phyloP scores from a whole-genome alignment of 2,797 vertebrate species.

The Megalops cyprinoides region DNA sequence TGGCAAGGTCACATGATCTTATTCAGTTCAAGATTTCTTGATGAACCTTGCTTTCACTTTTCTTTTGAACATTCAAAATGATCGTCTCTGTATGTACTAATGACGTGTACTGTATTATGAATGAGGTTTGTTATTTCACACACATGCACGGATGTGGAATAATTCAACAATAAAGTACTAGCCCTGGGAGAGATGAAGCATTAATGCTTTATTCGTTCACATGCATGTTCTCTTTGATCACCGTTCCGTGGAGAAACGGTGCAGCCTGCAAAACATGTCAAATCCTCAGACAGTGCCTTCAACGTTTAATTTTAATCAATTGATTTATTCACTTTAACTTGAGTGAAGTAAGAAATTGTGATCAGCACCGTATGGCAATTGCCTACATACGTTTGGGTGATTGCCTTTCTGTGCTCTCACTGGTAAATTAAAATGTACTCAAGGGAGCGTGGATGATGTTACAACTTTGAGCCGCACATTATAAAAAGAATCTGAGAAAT shows the following conservation, averaged over 20 bases:
- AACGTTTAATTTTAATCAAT: neutral
- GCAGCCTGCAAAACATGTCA: neutral
- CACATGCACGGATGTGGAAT: neutral
- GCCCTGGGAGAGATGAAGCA: neutral
- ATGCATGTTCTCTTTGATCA: neutral
- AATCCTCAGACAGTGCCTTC: neutral
- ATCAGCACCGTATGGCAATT: neutral
- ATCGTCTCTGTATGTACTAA: neutral
- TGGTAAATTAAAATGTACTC: neutral
- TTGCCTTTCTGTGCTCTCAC: neutral
- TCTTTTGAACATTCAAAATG: neutral
- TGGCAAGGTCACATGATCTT: neutral
- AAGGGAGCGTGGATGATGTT: neutral
- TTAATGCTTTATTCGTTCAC: neutral
- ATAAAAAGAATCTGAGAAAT: neutral
- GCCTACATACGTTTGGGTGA: neutral
- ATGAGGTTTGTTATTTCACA: neutral
- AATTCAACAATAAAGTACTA: neutral
- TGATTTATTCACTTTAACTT: neutral
- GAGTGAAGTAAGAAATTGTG: neutral
- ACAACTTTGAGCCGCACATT: neutral
- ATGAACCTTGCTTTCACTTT: neutral
- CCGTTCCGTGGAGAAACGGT: neutral
- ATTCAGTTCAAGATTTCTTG: neutral
- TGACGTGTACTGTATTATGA: slow-evolving; percentile 7